Base-by-base conservation (phyloP, 1,140 invertebrate genomes). In the Anagrus nilaparvatae region DNA sequence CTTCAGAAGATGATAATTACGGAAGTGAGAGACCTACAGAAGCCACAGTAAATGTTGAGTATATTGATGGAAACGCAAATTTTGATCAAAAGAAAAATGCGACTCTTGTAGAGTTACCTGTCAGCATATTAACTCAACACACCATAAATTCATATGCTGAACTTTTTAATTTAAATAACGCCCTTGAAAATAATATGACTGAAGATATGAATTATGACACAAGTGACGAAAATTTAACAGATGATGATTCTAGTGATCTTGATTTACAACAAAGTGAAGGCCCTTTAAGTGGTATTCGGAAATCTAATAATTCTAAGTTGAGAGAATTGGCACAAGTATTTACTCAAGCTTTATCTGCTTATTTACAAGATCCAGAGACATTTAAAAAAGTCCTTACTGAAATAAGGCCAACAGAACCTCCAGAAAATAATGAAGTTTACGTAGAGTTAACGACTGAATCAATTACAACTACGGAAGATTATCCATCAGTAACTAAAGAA, bases 271-370 rank as follows among this genome's bases (percentile, higher is more conserved):
- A 80, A 51, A 79, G 75, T 46, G 73, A 75, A 39, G 73, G 73
- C 28, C 71, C 74, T 3, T 42, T 77, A 4, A 69, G 70, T 10
- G 67, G 69, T 3, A 72, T 73, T 1, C 59, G 58, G 9, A 64
- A 58, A 45, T 55, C 60, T 8, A 68, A 68, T 14, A 59, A 52
- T 16, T 79, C 78, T 1, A 77, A 82, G 54, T 73, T 86, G 0
- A 69, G 84, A 30, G 80, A 86, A 63, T 59, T 88, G 2, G 84
- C 84, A 2, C 80, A 84, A 63, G 81, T 87, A 2, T 88, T 88
- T 53, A 86, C 83, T 1, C 77, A 84, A 50, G 84, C 84, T 0
- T 58, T 88, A 5, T 83, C 82, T 2, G 82, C 81, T 4, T 88
- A 87, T 54, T 63, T 88, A 4, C 78, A 87, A 56, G 81, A 87